Conservation (phyloP, 2,797 vertebrate genomes). For the Cirrhinus molitorella region DNA sequence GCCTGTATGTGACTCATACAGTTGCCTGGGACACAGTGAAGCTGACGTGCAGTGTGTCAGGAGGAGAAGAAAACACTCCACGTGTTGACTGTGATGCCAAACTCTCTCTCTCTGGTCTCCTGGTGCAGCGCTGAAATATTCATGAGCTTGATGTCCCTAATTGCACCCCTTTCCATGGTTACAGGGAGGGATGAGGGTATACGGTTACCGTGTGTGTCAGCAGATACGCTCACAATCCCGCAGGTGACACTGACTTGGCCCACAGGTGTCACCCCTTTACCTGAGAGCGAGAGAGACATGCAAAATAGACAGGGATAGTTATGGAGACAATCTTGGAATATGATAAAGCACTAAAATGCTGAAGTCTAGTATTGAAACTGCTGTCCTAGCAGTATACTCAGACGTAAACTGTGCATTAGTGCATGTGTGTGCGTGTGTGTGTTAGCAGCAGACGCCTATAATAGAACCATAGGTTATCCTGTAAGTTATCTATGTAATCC, state of each 20-base stretch:
- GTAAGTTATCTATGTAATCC: conserved; percentile 31
- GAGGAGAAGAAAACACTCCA: conserved; percentile 32
- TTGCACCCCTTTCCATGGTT: conserved; percentile 43
- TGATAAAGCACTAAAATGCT: neutral
- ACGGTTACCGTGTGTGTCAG: conserved; percentile 30
- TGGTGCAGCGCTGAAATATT: conserved; percentile 41
- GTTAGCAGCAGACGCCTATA: neutral
- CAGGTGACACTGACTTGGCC: conserved; percentile 43
- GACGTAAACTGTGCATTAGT: conserved; percentile 13
- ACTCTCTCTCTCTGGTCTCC: conserved; percentile 4
- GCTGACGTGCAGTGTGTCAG: conserved; percentile 24
- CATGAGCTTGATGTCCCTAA: conserved; percentile 36
- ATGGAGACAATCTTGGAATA: neutral
- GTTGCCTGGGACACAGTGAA: conserved; percentile 61
- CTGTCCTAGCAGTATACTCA: neutral
- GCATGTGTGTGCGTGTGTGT: neutral
- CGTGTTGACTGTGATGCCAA: conserved; percentile 30
- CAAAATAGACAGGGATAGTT: conserved; percentile 16
- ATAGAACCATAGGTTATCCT: conserved; percentile 2
- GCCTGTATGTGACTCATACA: neutral
- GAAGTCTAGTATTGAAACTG: neutral
- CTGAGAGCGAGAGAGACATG: conserved; percentile 7
- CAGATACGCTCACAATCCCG: conserved; percentile 23
- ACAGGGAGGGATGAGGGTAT: conserved; percentile 25
- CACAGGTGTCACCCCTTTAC: conserved; percentile 42